A percentile compares a stretch with the other conserved stretches of the same genome.
Conservation (phyloP, 92 coral and sea anemone species). For the Epizoanthus stellaris region DNA sequence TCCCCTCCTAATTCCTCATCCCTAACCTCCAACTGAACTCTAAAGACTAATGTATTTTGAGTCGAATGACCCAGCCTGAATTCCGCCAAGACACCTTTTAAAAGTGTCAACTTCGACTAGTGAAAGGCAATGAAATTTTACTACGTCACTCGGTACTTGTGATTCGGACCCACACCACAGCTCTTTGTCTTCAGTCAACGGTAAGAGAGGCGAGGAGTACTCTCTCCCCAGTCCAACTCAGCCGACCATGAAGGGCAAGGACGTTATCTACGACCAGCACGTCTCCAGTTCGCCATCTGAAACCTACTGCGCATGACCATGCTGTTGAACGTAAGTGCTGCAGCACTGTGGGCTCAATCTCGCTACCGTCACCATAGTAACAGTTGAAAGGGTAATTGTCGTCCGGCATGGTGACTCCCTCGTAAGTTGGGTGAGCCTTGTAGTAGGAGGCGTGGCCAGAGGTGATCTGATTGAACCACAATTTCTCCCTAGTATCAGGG, state of each 20-base stretch:
- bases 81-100: too few species aligned
- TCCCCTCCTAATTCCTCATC: too few species aligned
- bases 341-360: constrained; percentile 71
- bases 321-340: constrained; percentile 76
- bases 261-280: constrained; percentile 70
- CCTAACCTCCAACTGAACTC: too few species aligned
- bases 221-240: constrained; percentile 74
- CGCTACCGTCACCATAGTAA: constrained; percentile 79
- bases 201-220: constrained; percentile 56
- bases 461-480: constrained; percentile 66
- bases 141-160: too few species aligned
- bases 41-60: too few species aligned
- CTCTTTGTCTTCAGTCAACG: background rate
- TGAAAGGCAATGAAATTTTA: too few species aligned
- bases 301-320: constrained; percentile 83
- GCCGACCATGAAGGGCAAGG: constrained; percentile 70
- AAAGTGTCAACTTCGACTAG: too few species aligned
- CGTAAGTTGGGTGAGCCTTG: constrained; percentile 47
- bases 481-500: constrained; percentile 62
- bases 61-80: too few species aligned
- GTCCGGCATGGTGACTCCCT: constrained; percentile 48
- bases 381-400: constrained; percentile 58
- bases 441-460: constrained; percentile 57
- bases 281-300: constrained; percentile 76
- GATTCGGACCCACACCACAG: too few species aligned